Evolutionary conservation across 1,140 invertebrate species (phyloP), one percentile per base, ranked within the genome.

Genomic region (Asbolus verrucosus): DNA sequence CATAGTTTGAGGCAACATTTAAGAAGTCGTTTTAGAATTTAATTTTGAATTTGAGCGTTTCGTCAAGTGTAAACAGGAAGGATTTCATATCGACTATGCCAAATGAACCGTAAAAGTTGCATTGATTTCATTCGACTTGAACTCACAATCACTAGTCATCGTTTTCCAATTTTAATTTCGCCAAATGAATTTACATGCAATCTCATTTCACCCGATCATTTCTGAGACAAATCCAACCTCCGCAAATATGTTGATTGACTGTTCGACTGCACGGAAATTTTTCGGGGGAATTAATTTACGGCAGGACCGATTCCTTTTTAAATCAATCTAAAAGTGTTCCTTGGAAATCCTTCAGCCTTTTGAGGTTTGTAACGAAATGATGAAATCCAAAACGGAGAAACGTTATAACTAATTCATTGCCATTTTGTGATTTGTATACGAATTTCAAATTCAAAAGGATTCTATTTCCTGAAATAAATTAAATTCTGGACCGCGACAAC

Each of bases 51-150:
- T 73, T 70, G 63, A 65, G 59, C 62, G 68, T 73, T 43, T 33
- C 41, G 19, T 62, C 54, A 63, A 63, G 65, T 67, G 72, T 73
- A 73, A 73, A 73, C 69, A 73, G 70, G 65, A 73, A 70, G 70
- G 67, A 66, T 71, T 73, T 71, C 50, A 69, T 71, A 71, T 67
- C 69, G 69, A 67, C 31, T 54, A 4, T 18, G 21, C 13, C 59
- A 68, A 73, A 73, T 73, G 72, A 71, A 61, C 65, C 41, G 72
- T 65, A 67, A 73, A 69, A 73, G 71, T 66, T 73, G 72, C 72
- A 73, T 71, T 65, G 67, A 63, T 67, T 73, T 59, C 39, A 67
- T 69, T 69, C 65, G 27, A 6, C 13, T 33, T 43, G n/a, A 24
- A 38, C 18, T 24, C 50, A 70, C 24, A 54, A 41, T 43, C 24